Conservation (phyloP, 2,113 vertebrate genomes). For the Crotalus viridis region DNA sequence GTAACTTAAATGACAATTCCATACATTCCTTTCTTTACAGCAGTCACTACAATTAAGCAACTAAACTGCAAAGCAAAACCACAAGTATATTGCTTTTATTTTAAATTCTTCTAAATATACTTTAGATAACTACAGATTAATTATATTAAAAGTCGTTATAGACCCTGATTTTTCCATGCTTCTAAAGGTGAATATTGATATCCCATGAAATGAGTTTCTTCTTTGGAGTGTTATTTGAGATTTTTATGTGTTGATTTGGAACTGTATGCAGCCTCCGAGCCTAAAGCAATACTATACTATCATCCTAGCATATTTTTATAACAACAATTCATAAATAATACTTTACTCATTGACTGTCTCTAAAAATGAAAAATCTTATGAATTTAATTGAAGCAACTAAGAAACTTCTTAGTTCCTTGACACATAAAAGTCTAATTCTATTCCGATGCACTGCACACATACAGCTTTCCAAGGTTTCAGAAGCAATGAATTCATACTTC, state of each 20-base stretch:
- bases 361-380: slow-evolving; percentile 28
- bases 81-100: neutral
- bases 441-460: slow-evolving; percentile 28
- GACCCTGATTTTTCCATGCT: neutral
- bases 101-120: neutral
- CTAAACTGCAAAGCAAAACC: neutral
- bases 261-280: neutral
- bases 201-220: neutral
- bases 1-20: neutral
- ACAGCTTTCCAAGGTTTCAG: slow-evolving; percentile 45
- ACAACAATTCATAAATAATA: slow-evolving; percentile 39
- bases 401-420: slow-evolving; percentile 36
- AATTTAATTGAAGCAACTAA: neutral
- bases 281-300: slow-evolving; percentile 10
- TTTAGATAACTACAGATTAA: neutral
- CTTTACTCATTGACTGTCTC: slow-evolving; percentile 29
- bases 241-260: neutral
- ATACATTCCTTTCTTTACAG: neutral
- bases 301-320: slow-evolving; percentile 39
- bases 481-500: slow-evolving; percentile 54
- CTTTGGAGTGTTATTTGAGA: neutral
- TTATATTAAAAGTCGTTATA: neutral
- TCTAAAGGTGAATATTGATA: neutral
- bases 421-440: slow-evolving; percentile 34
- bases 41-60: no score